Base-by-base conservation (phyloP, 2,113 vertebrate species). In the Xenopus borealis region DNA sequence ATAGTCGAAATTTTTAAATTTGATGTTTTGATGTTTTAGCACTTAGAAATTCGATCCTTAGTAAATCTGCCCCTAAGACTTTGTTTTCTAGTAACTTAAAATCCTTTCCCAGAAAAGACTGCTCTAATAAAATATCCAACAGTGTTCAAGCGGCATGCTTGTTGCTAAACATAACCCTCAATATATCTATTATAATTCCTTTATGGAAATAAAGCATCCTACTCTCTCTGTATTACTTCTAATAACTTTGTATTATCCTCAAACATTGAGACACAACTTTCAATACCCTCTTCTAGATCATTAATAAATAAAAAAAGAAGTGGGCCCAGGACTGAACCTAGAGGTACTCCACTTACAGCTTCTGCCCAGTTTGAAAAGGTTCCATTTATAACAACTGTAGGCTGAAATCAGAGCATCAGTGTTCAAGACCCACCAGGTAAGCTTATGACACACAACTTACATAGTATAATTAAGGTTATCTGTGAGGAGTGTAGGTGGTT, bases 231-330 rank as follows among this genome's bases (percentile, higher is more conserved):
- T 55, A 55, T 55, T 55, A 55, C 53, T 55, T 55, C 53, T 16
- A 8, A n/a, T n/a, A 12, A 62, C 59, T 20, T 62, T 62, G 59
- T 62, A 30, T 27, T 30, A 27, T 62, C 20, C 10, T 20, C 8
- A 23, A 23, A 62, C 10, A 30, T 30, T 30, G 59, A 62, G 19
- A 62, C 20, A 7, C 23, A 30, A 30, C 59, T 62, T 62, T 30
- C 19, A 23, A 62, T 23, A 62, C 59, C 59, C 59, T 20, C 59
- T 27, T 20, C 59, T 27, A 62, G 59, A 62, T 62, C 59, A 62
- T 62, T 62, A 30, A 62, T 62, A 62, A 20, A 27, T 20, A 23
- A 62, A 62, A n/a, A 30, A 23, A 62, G 59, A 20, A 30, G 59
- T 30, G 59, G 59, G 19, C 59, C 59, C 23, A 62, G 23, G 59